Percentiles rank a stretch among this genome's conserved stretches.
Evolutionary conservation across 2,113 vertebrate genomes (phyloP).

Genomic region (Tringa solitaria): DNA sequence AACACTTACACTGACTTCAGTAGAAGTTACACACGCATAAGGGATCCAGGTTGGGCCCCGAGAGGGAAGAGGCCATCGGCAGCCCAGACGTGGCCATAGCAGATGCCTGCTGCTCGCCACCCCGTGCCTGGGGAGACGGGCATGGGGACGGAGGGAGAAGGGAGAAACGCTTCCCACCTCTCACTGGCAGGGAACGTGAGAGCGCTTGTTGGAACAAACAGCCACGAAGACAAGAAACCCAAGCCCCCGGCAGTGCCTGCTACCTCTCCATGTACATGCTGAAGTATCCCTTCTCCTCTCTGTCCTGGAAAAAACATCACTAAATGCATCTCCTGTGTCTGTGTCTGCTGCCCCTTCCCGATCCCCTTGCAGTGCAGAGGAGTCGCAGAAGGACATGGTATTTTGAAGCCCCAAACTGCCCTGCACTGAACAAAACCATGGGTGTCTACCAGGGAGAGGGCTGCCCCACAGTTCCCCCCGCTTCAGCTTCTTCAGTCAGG

Average conservation of each 20-base stretch:
- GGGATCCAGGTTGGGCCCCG: neutral
- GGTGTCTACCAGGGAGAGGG: neutral
- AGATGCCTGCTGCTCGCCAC: neutral
- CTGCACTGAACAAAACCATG: neutral
- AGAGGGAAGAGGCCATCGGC: neutral
- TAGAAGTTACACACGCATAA: neutral
- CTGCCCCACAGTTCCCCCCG: neutral
- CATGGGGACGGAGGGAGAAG: neutral
- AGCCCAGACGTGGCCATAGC: rapidly evolving
- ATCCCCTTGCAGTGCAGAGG: neutral
- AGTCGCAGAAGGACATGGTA: rapidly evolving
- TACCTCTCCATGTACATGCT: neutral
- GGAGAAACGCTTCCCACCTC: neutral
- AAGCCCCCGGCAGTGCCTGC: rapidly evolving
- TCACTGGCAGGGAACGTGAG: neutral
- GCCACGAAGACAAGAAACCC: neutral
- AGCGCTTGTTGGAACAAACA: neutral
- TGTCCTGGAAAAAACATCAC: neutral
- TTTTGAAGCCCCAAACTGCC: neutral
- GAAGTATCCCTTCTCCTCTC: neutral
- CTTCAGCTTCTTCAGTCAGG: rapidly evolving
- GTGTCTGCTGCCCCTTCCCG: neutral
- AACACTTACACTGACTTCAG: neutral
- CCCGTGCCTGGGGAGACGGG: rapidly evolving
- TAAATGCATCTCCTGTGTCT: neutral